Base-by-base conservation (phyloP, 2,888 invertebrate genomes). In the Synanthedon formicaeformis region DNA sequence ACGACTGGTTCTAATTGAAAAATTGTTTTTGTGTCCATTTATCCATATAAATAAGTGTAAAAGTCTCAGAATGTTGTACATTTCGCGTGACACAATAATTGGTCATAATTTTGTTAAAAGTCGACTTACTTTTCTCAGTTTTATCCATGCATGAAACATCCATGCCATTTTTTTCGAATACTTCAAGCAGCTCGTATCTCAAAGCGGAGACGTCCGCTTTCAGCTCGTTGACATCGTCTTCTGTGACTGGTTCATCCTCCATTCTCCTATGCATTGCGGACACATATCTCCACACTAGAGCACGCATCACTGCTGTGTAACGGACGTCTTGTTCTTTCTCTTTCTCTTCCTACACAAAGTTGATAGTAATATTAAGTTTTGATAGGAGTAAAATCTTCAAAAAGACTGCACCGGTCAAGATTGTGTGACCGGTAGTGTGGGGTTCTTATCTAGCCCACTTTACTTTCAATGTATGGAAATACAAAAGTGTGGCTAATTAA, bases 191-290 rank as follows among this genome's bases (percentile, higher is more conserved):
- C 73, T 98, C 97, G 70, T 94, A 98, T 60, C 96, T 91, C 88
- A 98, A 92, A 0, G 97, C 92, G 0, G 96, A 96, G 48, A 98
- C 94, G 66, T 98, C 98, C 64, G 94, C 94, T 77, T 98, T 98
- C 40, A 98, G 91, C 81, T 98, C 98, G 67, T 97, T 97, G 56
- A 98, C 90, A 68, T 96, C 94, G 64, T 98, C 98, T 75, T 98
- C 98, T 0, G 96, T 96, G 0, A 98, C 96, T 0, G 93, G 90
- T 52, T 93, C 94, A 62, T 94, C 93, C 62, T 96, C 95, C 69
- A 91, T 91, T 71, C 92, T 92, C 49, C 94, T 90, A 69, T 97
- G 96, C 88, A 94, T 94, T 12, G 93, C 91, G 8, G 96, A 94
- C 8, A 98, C 92, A 79, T 97, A 97, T 0, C 98, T 90, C 94